phyloP scores from a whole-genome alignment of 2,797 vertebrate genomes.

The Acipenser oxyrinchus region DNA sequence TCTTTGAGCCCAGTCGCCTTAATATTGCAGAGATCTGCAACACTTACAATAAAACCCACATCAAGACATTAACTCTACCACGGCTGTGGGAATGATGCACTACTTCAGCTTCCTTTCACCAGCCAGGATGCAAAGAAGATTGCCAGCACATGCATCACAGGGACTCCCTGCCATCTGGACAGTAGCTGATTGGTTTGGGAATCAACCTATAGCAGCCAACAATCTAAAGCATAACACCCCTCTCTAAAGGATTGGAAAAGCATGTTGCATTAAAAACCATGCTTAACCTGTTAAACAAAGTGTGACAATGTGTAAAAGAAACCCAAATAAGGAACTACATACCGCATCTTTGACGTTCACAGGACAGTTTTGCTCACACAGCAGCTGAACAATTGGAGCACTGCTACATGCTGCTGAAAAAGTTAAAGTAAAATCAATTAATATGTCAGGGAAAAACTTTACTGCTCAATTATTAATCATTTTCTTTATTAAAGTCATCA shows the following conservation, averaged over 20 bases:
- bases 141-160: conserved; percentile 35
- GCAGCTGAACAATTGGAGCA: conserved; percentile 68
- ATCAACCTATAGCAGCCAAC: conserved; percentile 30
- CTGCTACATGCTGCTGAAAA: conserved; percentile 69
- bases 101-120: conserved; percentile 10
- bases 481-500: too few species aligned
- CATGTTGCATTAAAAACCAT: conserved; percentile 8
- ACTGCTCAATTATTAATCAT: too few species aligned
- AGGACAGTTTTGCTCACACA: conserved; percentile 79
- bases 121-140: conserved; percentile 28
- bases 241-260: not conserved
- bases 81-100: not conserved
- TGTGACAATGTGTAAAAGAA: too few species aligned
- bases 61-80: not conserved
- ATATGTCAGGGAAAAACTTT: too few species aligned
- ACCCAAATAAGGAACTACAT: conserved; percentile 43
- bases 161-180: conserved; percentile 47
- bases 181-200: conserved; percentile 46
- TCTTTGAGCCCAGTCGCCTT: not conserved
- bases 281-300: not conserved
- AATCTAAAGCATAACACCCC: not conserved
- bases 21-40: not conserved
- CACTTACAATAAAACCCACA: not conserved
- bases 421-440: conserved; percentile 15
- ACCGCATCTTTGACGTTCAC: conserved; percentile 80